phyloP scores from a whole-genome alignment of 2,797 vertebrate species.

The Taenioides sp. region DNA sequence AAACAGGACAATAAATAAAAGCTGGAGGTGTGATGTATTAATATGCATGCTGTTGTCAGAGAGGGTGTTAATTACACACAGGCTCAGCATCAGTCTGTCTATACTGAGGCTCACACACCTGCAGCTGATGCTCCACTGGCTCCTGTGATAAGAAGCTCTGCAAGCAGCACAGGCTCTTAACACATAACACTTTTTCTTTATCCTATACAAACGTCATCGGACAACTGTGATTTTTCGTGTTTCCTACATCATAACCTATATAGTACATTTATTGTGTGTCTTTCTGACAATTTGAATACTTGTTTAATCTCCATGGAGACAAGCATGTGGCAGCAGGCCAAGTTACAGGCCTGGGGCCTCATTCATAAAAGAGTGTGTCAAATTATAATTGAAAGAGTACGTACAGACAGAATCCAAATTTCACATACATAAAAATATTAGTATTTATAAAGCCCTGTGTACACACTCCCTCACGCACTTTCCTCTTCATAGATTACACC shows the following conservation, averaged over 20 bases:
- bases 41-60: slow-evolving; percentile 59
- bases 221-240: neutral
- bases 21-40: slow-evolving; percentile 48
- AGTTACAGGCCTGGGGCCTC: too few relatives aligned
- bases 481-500: too few relatives aligned
- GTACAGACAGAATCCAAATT: too few relatives aligned
- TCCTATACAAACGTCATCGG: neutral
- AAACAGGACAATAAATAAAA: slow-evolving; percentile 14
- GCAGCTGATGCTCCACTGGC: slow-evolving; percentile 37
- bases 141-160: slow-evolving; percentile 54
- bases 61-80: slow-evolving; percentile 69
- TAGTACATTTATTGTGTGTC: too few relatives aligned
- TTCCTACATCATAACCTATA: neutral
- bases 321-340: too few relatives aligned
- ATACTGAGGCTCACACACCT: slow-evolving; percentile 39
- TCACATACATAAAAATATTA: too few relatives aligned
- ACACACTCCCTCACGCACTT: too few relatives aligned
- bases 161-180: slow-evolving; percentile 26
- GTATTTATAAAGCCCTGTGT: too few relatives aligned
- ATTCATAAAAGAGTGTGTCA: too few relatives aligned
- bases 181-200: neutral
- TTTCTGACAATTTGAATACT: too few relatives aligned
- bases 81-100: slow-evolving; percentile 64
- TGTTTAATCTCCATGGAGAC: too few relatives aligned
- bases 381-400: too few relatives aligned